Conservation (phyloP, 2,888 invertebrate species). For the Itoplectis maculator region DNA sequence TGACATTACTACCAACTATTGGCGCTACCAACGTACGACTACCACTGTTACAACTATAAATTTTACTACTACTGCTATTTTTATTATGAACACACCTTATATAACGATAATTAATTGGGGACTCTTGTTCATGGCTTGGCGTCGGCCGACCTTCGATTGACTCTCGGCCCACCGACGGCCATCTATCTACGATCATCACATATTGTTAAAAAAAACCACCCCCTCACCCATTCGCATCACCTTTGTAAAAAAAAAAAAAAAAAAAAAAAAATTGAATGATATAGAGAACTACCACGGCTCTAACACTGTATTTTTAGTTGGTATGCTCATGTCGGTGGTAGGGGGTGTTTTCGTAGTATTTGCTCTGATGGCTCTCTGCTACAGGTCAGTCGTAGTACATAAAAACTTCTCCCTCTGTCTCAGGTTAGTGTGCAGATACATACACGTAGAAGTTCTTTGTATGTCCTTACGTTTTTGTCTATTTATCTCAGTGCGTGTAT, state of each 20-base stretch:
- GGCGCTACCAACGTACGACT: too few species aligned
- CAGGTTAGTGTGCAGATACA: conserved; percentile 97
- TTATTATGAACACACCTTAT: neutral
- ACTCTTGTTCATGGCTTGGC: neutral
- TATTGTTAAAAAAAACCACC: neutral
- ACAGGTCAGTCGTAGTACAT: conserved; percentile 99
- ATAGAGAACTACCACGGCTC: conserved; percentile 98
- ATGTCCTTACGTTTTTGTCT: conserved; percentile 68
- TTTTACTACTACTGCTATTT: too few species aligned
- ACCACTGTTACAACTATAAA: too few species aligned
- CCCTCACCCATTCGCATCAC: neutral
- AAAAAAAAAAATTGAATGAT: conserved; percentile 67
- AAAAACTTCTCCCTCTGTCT: conserved; percentile 99
- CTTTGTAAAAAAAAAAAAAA: conserved; percentile 15
- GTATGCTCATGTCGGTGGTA: conserved; percentile 99
- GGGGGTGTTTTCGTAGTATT: conserved; percentile 99
- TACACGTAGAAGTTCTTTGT: conserved; percentile 81
- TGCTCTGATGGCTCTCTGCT: conserved; percentile 99
- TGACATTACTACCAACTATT: too few species aligned
- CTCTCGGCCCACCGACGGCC: neutral
- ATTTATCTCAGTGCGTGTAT: conserved; percentile 11
- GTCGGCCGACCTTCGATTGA: neutral
- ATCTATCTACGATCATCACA: neutral
- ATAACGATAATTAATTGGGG: neutral
- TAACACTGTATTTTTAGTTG: conserved; percentile 98